A percentile compares a stretch with the other conserved stretches of the same genome.
These are phyloP conservation scores for Eulimnadia texana DNA, from an alignment of 1,140 invertebrate species.

Conservation along the genomic window DNA sequence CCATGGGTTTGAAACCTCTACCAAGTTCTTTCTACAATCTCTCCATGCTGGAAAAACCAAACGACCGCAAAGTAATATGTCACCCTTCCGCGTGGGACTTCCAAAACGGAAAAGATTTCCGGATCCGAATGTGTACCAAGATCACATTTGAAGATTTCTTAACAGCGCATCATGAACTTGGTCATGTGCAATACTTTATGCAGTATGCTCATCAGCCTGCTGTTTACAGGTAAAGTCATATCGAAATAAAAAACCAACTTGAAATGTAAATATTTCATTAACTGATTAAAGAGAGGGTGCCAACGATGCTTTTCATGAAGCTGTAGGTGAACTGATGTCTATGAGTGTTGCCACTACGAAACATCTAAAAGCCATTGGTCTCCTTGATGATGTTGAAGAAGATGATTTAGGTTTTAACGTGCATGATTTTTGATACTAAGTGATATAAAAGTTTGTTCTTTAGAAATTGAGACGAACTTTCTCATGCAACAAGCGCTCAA, in stretches of 20 bases:
- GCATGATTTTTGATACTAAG: no score
- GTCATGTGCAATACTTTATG: slow-evolving; percentile 34
- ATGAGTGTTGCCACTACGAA: slow-evolving; percentile 30
- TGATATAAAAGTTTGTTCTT: no score
- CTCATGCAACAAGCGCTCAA: slow-evolving; percentile 33
- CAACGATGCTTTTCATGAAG: slow-evolving; percentile 37
- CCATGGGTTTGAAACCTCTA: slow-evolving; percentile 33
- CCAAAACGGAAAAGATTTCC: slow-evolving; percentile 62
- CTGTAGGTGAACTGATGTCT: slow-evolving; percentile 36
- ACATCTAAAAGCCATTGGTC: slow-evolving; percentile 32
- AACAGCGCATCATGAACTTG: slow-evolving; percentile 31
- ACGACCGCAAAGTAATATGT: slow-evolving; percentile 41
- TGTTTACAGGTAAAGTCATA: slow-evolving; percentile 21
- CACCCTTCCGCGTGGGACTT: slow-evolving; percentile 88
- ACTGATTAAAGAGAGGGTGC: slow-evolving; percentile 25
- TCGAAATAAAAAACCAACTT: no score
- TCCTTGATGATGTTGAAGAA: slow-evolving; percentile 25
- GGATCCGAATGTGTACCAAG: slow-evolving; percentile 31
- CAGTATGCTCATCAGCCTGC: slow-evolving; percentile 30
- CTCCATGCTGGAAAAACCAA: slow-evolving; percentile 36
- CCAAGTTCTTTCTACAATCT: slow-evolving; percentile 33
- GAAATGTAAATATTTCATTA: no score
- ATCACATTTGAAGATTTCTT: slow-evolving; percentile 22
- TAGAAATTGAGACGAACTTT: slow-evolving; percentile 33
- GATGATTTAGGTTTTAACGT: slow-evolving; percentile 22